Evolutionary conservation across 2,797 vertebrate genomes (phyloP).

Genomic region (Anguilla obscura): DNA sequence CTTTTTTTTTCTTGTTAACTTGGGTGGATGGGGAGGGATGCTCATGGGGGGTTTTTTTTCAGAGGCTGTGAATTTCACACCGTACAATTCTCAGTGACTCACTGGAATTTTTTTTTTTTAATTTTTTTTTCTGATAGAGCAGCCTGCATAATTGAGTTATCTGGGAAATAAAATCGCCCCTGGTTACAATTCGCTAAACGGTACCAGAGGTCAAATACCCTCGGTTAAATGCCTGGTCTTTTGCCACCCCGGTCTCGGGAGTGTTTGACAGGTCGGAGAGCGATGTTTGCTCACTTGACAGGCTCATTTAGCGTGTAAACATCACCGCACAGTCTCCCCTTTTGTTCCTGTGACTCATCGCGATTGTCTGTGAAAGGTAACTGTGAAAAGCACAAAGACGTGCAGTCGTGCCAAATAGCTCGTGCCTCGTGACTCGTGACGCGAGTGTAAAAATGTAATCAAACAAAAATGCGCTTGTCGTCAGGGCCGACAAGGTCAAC

Average conservation of each 20-base stretch:
- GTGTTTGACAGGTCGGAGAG: not conserved
- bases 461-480: not conserved
- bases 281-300: not conserved
- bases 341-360: not conserved
- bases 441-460: not conserved
- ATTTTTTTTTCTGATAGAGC: not conserved
- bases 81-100: too few species aligned
- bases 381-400: not conserved
- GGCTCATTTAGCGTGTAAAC: not conserved
- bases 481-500: not conserved
- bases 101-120: too few species aligned
- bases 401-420: too few species aligned
- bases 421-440: not conserved
- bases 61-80: too few species aligned
- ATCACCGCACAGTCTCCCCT: not conserved
- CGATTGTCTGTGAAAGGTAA: not conserved
- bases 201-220: not conserved
- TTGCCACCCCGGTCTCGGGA: not conserved
- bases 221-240: not conserved
- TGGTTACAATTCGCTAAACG: not conserved
- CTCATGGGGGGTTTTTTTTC: too few species aligned
- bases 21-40: too few species aligned
- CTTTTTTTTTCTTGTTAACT: too few species aligned
- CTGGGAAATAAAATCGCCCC: not conserved
- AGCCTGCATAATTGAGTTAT: slow-evolving; percentile 2